Conservation (phyloP, 2,797 vertebrate species). For the Argentina silus region DNA sequence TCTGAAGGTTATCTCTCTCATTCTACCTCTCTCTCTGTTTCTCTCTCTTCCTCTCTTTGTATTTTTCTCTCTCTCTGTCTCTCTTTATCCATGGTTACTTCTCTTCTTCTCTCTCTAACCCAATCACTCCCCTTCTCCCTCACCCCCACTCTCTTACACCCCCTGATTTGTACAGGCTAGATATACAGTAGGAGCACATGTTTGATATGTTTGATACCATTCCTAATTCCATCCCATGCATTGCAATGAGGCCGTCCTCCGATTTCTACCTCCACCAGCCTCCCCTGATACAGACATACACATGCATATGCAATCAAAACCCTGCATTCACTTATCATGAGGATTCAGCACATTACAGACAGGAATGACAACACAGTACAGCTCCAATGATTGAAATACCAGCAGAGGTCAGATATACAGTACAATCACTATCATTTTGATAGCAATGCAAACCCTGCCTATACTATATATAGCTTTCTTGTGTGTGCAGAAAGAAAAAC, state of each 20-base stretch:
- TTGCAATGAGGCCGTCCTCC: no score
- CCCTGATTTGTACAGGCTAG: constrained; percentile 10
- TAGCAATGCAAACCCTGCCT: constrained; percentile 7
- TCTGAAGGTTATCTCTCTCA: constrained; percentile 9
- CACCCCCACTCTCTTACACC: no score
- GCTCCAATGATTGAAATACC: background rate
- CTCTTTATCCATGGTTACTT: constrained; percentile 3
- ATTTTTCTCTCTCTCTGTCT: constrained; percentile 6
- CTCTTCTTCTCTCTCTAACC: constrained; percentile 28
- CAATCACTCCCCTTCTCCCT: constrained; percentile 42
- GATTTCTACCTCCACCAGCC: no score
- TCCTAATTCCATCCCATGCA: no score
- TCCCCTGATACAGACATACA: constrained; percentile 32
- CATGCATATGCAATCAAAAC: constrained; percentile 59
- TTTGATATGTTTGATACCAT: no score
- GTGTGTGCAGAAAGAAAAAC: background rate
- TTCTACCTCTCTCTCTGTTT: background rate
- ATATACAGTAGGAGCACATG: no score
- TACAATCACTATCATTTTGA: constrained; percentile 26
- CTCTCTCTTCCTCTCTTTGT: constrained; percentile 10
- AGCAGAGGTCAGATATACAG: constrained; percentile 36
- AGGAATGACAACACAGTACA: constrained; percentile 52
- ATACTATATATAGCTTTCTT: background rate
- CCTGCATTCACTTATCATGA: constrained; percentile 59
- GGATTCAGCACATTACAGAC: constrained; percentile 47